Conservation (phyloP, 2,888 invertebrate species). For the Megastigmus dorsalis region DNA sequence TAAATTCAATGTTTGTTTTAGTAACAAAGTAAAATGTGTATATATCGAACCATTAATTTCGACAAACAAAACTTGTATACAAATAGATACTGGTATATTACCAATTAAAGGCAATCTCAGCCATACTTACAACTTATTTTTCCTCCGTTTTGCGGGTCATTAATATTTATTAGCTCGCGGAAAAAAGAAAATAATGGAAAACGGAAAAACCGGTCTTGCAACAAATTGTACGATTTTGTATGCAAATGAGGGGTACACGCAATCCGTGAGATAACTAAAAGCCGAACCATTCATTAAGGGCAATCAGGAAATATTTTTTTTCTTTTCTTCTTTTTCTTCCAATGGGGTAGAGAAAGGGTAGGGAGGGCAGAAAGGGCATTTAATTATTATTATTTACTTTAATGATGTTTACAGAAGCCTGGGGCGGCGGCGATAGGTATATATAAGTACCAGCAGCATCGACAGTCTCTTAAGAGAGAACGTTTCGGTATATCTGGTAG, state of each 20-base stretch:
- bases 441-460: background rate
- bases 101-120: background rate
- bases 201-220: slow-evolving; percentile 36
- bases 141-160: slow-evolving; percentile 1
- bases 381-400: slow-evolving; percentile 42
- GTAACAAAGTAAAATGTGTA: too few relatives aligned
- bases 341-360: too few relatives aligned
- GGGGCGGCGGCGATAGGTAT: too few relatives aligned
- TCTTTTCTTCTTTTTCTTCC: too few relatives aligned
- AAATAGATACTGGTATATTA: too few relatives aligned
- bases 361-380: background rate
- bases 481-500: background rate
- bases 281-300: slow-evolving; percentile 5
- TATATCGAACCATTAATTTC: too few relatives aligned
- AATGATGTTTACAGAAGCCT: slow-evolving; percentile 37
- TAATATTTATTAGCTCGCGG: slow-evolving; percentile 31
- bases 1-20: too few relatives aligned
- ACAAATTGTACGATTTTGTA: slow-evolving; percentile 41
- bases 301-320: slow-evolving; percentile 8
- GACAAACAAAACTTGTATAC: too few relatives aligned
- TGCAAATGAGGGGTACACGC: slow-evolving; percentile 22
- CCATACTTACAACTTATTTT: background rate
- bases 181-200: background rate
- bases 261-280: slow-evolving; percentile 4
- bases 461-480: slow-evolving; percentile 6